Percentiles rank a stretch among this genome's conserved stretches.
Evolutionary conservation across 2,113 vertebrate genomes (phyloP).

Genomic region (Thalassarche chlororhynchos): DNA sequence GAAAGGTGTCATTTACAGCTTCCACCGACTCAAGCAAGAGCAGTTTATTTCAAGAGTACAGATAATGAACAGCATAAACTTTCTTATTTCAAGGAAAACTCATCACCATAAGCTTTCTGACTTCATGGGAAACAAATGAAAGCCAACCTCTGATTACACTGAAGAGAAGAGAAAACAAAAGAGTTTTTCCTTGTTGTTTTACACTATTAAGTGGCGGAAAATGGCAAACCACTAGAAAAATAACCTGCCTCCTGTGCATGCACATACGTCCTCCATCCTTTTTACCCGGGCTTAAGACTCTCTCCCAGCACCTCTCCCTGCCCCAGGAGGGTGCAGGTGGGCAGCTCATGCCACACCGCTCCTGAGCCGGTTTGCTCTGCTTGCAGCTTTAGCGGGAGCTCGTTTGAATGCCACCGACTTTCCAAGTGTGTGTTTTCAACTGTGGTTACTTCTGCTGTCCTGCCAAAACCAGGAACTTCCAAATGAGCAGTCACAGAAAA

Average conservation of each 20-base stretch:
- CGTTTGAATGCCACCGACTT: rapidly evolving
- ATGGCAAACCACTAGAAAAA: background rate
- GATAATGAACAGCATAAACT: background rate
- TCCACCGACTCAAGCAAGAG: background rate
- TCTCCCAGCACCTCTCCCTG: too few species aligned
- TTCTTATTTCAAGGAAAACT: background rate
- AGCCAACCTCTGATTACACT: background rate
- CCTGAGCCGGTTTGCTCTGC: background rate
- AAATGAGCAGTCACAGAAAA: constrained; percentile 35
- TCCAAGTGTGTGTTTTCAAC: background rate
- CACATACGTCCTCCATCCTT: rapidly evolving
- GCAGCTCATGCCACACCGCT: background rate
- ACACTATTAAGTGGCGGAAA: background rate
- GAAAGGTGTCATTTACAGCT: background rate
- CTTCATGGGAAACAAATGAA: background rate
- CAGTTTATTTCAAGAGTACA: background rate
- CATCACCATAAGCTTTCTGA: background rate
- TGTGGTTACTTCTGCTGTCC: background rate
- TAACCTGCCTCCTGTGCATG: rapidly evolving
- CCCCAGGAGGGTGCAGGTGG: background rate
- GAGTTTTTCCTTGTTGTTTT: background rate
- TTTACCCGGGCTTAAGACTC: background rate
- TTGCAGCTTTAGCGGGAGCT: background rate
- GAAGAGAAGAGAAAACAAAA: background rate
- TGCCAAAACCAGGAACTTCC: constrained; percentile 18